These are phyloP conservation scores for Zygogramma bicolorata DNA, from an alignment of 2,888 invertebrate species.

Conservation along the genomic window DNA sequence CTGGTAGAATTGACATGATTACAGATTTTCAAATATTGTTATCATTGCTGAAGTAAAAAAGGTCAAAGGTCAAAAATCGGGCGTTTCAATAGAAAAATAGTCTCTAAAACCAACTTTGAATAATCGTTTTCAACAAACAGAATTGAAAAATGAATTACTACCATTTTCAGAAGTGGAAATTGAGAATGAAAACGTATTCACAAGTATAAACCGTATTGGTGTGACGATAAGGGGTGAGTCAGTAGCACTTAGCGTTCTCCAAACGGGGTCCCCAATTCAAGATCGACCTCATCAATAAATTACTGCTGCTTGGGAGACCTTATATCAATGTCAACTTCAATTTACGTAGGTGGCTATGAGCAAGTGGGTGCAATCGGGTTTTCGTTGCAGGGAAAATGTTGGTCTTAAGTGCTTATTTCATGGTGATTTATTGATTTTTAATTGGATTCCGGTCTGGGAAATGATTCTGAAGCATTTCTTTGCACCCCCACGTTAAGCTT, in stretches of 20 bases:
- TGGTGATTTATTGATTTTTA: conserved; percentile 55
- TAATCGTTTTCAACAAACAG: too few relatives aligned
- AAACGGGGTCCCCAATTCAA: conserved; percentile 13
- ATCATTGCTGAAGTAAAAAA: too few relatives aligned
- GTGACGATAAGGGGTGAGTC: conserved; percentile 7
- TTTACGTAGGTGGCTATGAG: conserved; percentile 45
- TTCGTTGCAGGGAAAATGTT: conserved; percentile 26
- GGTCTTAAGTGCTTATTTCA: conserved; percentile 40
- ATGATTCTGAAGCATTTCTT: conserved; percentile 20
- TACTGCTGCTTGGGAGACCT: conserved; percentile 44
- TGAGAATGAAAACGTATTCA: too few relatives aligned
- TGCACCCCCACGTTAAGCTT: background rate
- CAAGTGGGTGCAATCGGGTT: conserved; percentile 31
- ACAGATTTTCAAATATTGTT: too few relatives aligned
- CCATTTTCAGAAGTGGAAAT: too few relatives aligned
- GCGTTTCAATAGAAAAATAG: too few relatives aligned
- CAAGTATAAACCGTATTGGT: background rate
- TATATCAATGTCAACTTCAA: conserved; percentile 56
- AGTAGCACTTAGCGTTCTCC: conserved; percentile 16
- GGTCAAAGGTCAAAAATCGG: too few relatives aligned
- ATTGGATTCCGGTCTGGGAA: conserved; percentile 46
- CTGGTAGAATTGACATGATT: too few relatives aligned
- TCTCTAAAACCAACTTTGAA: too few relatives aligned
- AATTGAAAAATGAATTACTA: too few relatives aligned
- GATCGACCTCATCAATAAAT: conserved; percentile 34